Evolutionary conservation across 2,888 invertebrate genomes (phyloP).

Genomic region (Platycheirus albimanus): DNA sequence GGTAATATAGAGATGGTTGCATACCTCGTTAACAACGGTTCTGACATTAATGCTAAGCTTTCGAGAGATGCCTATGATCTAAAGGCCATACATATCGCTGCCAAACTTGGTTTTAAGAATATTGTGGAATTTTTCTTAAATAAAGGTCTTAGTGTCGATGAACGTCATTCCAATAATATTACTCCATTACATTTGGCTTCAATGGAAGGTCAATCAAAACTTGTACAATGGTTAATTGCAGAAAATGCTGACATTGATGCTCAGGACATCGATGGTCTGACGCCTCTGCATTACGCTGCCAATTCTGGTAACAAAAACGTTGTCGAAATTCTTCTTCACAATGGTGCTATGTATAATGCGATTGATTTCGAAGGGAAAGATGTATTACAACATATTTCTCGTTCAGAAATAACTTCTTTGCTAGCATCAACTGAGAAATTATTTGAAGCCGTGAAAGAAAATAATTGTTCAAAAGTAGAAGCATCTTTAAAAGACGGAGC

Average conservation of each 20-base stretch:
- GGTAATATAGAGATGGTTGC: slow-evolving; percentile 35
- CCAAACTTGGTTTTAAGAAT: neutral
- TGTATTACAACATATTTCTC: neutral
- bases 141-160: neutral
- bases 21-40: too few relatives aligned
- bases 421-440: too few relatives aligned
- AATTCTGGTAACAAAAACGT: neutral
- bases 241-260: neutral
- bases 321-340: neutral
- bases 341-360: neutral
- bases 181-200: neutral
- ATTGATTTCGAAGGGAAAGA: neutral
- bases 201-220: neutral
- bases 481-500: neutral
- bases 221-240: neutral
- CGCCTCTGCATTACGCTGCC: neutral
- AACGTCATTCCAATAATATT: neutral
- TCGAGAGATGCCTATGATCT: neutral
- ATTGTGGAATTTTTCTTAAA: neutral
- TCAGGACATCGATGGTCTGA: neutral
- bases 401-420: too few relatives aligned
- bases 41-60: too few relatives aligned
- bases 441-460: too few relatives aligned
- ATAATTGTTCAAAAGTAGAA: neutral
- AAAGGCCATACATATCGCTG: neutral